Evolutionary conservation across 2,888 invertebrate species (phyloP), one percentile per base, ranked within the genome.

Genomic region (Morpho achilles): DNA sequence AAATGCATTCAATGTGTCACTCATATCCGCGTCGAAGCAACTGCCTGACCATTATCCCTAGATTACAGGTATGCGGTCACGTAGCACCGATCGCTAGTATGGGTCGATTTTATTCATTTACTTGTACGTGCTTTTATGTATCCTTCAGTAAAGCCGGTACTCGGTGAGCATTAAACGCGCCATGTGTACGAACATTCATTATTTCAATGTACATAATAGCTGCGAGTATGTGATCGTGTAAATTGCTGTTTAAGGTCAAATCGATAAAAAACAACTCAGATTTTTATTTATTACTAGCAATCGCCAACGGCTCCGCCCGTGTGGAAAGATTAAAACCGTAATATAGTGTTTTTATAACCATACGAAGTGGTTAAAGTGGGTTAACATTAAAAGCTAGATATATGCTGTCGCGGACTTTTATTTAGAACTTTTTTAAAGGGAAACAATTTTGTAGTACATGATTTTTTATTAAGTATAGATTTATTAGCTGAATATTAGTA

Each of bases 91-190:
- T 69, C 65, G 66, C 55, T 59, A 60, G 65, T 61, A 64, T 69
- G 68, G 75, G 68, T 72, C 74, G 69, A 75, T 75, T 71, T 75
- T 79, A 74, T 80, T 77, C 77, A 82, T 81, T 77, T 78, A 69
- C 71, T 56, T 63, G 71, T 75, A 83, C 83, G 84, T 84, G 84
- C 72, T 70, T 71, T 57, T 65, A 65, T 64, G 63, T 66, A 64
- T 63, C 62, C 63, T 65, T 66, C 64, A 53, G 44, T 41, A 49
- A 39, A 66, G 58, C 58, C 59, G 56, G 62, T 62, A 66, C 59
- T 60, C 63, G 65, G 67, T 64, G 67, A 66, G 66, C 68, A 73
- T 75, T 73, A 71, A 75, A 74, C 68, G 74, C 69, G 69, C 75
- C 67, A 74, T 73, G 68, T 73, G 68, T 62, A 66, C 64, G 61